Percentiles rank a stretch among this genome's conserved stretches.
Conservation (phyloP, 2,888 invertebrate genomes). For the Antheraea assamensis region DNA sequence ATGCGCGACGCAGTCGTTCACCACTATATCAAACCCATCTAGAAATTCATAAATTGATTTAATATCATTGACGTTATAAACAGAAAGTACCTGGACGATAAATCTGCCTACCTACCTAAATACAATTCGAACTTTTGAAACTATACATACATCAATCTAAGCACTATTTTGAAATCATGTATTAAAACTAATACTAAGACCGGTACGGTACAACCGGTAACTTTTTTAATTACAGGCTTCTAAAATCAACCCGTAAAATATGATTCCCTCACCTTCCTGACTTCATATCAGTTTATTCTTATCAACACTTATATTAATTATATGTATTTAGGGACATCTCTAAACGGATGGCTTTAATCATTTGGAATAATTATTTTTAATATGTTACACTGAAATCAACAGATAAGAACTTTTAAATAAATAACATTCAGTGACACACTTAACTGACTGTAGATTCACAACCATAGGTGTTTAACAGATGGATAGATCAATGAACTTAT, state of each 20-base stretch:
- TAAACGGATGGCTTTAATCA: background rate
- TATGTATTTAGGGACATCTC: background rate
- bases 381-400: background rate
- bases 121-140: no score
- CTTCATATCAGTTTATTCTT: no score
- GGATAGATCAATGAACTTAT: slow-evolving; percentile 54
- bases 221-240: background rate
- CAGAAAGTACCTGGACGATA: background rate
- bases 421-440: slow-evolving; percentile 40
- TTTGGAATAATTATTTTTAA: background rate
- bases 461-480: slow-evolving; percentile 36
- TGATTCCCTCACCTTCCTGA: no score
- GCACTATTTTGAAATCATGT: no score
- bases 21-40: slow-evolving; percentile 97
- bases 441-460: slow-evolving; percentile 27
- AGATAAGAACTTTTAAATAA: background rate
- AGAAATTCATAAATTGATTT: slow-evolving; percentile 26
- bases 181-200: no score
- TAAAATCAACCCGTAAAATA: background rate
- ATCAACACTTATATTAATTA: background rate
- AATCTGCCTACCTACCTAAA: no score
- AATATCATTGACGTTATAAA: background rate
- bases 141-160: no score
- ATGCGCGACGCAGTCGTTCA: slow-evolving; percentile 96
- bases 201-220: no score